Percentiles rank a stretch among this genome's conserved stretches.
These are phyloP conservation scores for Delphinapterus leucas DNA, from an alignment of 2,113 vertebrate species.

Conservation along the genomic window DNA sequence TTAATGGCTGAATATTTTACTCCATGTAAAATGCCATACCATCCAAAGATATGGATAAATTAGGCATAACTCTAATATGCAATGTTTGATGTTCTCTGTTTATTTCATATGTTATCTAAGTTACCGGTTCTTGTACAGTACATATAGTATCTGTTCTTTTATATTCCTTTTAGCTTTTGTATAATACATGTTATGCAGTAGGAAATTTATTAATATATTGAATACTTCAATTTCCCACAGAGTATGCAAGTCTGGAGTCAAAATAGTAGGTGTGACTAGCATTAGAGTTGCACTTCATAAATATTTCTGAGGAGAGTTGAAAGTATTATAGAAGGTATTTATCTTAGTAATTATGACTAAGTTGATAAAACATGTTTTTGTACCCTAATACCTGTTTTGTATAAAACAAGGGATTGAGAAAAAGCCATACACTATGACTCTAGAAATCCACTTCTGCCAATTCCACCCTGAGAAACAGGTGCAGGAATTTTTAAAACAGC, in stretches of 20 bases:
- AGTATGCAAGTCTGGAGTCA: neutral
- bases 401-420: neutral
- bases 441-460: neutral
- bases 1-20: neutral
- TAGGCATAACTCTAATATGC: neutral
- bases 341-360: neutral
- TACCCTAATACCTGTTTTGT: neutral
- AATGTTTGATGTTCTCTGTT: neutral
- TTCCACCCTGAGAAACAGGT: neutral
- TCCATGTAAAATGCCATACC: neutral
- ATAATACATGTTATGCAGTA: neutral
- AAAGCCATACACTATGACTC: neutral
- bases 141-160: neutral
- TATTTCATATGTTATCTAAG: neutral
- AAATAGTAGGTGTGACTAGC: neutral
- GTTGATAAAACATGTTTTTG: neutral
- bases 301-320: neutral
- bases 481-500: neutral
- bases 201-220: neutral
- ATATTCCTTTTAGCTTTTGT: neutral
- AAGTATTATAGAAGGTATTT: neutral
- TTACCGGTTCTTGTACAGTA: neutral
- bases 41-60: neutral
- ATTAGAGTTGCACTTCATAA: neutral
- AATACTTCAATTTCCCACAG: neutral